Conservation (phyloP, 2,888 invertebrate genomes). For the Drosophila acutilabella region DNA sequence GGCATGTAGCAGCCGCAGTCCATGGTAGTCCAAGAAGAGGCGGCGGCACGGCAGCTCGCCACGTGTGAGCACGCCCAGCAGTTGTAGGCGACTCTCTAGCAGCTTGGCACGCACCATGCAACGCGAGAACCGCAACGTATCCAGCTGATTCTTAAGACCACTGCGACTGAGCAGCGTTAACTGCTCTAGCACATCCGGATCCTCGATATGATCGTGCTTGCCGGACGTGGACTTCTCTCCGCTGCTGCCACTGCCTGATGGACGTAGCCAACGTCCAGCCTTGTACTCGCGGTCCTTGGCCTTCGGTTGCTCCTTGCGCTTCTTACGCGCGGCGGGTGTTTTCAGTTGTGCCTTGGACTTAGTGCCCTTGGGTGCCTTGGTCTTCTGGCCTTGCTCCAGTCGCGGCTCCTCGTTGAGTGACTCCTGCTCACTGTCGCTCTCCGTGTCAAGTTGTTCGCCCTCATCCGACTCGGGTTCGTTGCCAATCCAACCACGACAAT, state of each 20-base stretch:
- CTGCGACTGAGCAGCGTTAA: constrained; percentile 91
- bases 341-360: constrained; percentile 40
- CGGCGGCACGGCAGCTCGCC: constrained; percentile 93
- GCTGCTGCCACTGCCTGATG: constrained; percentile 28
- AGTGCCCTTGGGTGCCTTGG: constrained; percentile 22
- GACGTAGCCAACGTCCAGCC: constrained; percentile 69
- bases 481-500: constrained; percentile 98
- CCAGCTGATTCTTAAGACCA: constrained; percentile 94
- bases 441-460: constrained; percentile 85
- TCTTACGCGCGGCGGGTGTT: constrained; percentile 26
- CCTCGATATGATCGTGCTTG: constrained; percentile 86
- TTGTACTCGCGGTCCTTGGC: constrained; percentile 78
- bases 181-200: constrained; percentile 92
- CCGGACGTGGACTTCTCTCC: constrained; percentile 32
- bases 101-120: constrained; percentile 97
- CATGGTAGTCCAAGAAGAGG: constrained; percentile 97
- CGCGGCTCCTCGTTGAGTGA: constrained; percentile 84
- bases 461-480: constrained; percentile 92
- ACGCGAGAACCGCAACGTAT: constrained; percentile 95
- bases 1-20: constrained; percentile 94
- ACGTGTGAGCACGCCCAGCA: constrained; percentile 92
- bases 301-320: constrained; percentile 60
- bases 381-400: constrained; percentile 34
- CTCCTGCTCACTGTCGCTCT: constrained; percentile 88
- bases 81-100: constrained; percentile 89